Base-by-base conservation (phyloP, 1,140 invertebrate species). In the Stegodyphus dumicola region DNA sequence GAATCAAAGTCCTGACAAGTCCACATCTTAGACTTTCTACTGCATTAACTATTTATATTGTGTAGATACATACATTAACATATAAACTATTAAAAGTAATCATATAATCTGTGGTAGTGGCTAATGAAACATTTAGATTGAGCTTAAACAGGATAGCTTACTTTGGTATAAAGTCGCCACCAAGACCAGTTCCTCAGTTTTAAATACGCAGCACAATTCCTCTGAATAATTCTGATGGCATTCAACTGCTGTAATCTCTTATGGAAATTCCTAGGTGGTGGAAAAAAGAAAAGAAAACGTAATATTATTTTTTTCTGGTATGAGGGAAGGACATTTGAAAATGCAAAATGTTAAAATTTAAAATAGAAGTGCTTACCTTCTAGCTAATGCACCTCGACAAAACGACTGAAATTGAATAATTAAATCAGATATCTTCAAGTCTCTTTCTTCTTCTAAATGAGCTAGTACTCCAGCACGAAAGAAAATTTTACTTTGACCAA, bases 171-270 rank as follows among this genome's bases (percentile, higher is more conserved):
- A 64, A 99, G 92, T 88, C 98, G 91, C 98, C 98, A 99, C 98
- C 98, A 99, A 89, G 98, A 96, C 98, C 98, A 99, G 91, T 99
- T 99, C 67, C 98, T 93, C 6, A 99, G 92, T 91, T 99, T 99
- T 54, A 99, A 92, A 90, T 99, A 99, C 7, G 99, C 98, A 15
- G 97, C 95, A 91, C 98, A 99, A 91, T 99, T 99, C 87, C 99
- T 93, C 91, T 99, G 99, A 88, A 99, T 98, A 71, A 99, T 99
- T 66, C 98, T 93, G 88, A 99, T 99, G n/a, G 99, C 99, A 91
- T 99, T 99, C 11, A 99, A 91, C 90, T 99, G 98, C 91, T 99
- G 98, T 76, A 99, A 91, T 52, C 98, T 94, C 91, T 98, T 99
- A 89, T 98, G 96, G 91, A 98, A 99, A 90, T 99, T 98, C 88